Evolutionary conservation across 2,797 vertebrate genomes (phyloP).

Genomic region (Dendrocincla tyrannina): DNA sequence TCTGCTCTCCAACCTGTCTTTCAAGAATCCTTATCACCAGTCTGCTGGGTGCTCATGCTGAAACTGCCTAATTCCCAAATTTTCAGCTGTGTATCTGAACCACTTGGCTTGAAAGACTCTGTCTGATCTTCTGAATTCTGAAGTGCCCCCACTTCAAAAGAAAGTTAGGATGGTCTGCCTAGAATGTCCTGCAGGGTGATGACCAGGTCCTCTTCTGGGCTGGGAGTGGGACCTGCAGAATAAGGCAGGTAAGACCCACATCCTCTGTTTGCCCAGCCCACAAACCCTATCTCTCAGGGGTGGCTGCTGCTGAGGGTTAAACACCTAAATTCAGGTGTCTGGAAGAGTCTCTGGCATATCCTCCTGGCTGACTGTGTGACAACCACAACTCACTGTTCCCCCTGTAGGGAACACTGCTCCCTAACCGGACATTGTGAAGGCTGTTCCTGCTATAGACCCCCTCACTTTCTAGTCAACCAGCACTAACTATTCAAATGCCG

Average conservation of each 20-base stretch:
- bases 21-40: neutral
- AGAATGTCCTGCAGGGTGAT: neutral
- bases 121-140: neutral
- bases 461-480: neutral
- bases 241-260: neutral
- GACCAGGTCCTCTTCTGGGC: neutral
- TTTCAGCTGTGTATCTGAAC: neutral
- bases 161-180: neutral
- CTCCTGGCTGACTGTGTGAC: neutral
- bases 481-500: neutral
- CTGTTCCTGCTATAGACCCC: neutral
- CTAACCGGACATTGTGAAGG: neutral
- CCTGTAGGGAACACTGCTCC: fast-evolving
- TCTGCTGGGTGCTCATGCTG: neutral
- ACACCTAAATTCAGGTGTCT: neutral
- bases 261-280: neutral
- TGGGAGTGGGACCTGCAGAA: neutral
- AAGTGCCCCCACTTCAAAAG: neutral
- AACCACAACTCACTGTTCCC: neutral
- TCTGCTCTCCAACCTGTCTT: neutral
- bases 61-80: neutral
- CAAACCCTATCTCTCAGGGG: neutral
- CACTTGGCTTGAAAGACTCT: neutral
- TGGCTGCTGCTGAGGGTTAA: neutral
- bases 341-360: neutral